phyloP scores from a whole-genome alignment of 2,797 vertebrate species.

The Anabacerthia variegaticeps region DNA sequence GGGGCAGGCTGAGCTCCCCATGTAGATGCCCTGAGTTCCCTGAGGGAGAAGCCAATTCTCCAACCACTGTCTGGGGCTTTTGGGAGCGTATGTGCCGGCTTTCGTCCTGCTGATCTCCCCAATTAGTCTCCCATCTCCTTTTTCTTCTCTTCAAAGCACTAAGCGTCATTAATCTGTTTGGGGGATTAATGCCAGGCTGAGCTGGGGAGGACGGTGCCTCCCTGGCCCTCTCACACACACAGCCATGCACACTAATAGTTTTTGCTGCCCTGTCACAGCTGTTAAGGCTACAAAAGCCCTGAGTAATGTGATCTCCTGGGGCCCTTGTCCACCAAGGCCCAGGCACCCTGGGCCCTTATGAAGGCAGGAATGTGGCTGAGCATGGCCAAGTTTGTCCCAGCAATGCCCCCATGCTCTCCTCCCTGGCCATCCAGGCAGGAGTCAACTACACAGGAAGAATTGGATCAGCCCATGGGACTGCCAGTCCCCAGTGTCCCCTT shows the following conservation, averaged over 20 bases:
- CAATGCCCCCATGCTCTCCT: background rate
- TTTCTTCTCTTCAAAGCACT: conserved; percentile 49
- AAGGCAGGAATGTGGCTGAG: conserved; percentile 7
- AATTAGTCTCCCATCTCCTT: conserved; percentile 59
- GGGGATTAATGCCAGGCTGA: conserved; percentile 31
- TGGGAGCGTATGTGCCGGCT: background rate
- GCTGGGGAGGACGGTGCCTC: background rate
- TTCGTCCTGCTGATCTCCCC: background rate
- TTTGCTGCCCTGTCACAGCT: background rate
- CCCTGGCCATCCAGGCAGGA: background rate
- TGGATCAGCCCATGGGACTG: background rate
- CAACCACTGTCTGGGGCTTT: background rate
- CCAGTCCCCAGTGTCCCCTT: background rate
- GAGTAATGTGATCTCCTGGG: conserved; percentile 49
- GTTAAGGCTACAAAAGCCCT: conserved; percentile 52
- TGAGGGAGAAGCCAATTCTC: background rate
- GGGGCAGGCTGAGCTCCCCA: background rate
- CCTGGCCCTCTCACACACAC: background rate
- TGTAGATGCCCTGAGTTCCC: background rate
- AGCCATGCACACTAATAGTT: conserved; percentile 22
- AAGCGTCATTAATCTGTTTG: conserved; percentile 33
- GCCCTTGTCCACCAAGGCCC: background rate
- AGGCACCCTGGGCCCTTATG: background rate
- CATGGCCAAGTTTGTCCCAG: conserved; percentile 20
- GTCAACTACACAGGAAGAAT: background rate